phyloP scores from a whole-genome alignment of 2,113 vertebrate species.

The Otus sunia region DNA sequence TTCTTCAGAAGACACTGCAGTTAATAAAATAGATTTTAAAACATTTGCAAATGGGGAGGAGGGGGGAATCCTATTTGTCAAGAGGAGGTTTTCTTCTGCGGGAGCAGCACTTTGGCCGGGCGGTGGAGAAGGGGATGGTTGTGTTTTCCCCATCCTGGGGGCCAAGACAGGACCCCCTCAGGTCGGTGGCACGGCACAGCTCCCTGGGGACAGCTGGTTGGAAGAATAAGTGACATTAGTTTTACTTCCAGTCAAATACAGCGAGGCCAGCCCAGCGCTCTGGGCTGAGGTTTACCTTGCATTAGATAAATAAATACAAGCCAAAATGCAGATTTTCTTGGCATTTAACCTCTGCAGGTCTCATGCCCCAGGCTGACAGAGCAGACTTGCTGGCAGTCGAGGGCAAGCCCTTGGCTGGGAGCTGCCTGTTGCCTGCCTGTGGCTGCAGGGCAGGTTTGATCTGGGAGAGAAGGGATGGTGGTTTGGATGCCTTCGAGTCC shows the following conservation, averaged over 20 bases:
- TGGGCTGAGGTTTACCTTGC: background rate
- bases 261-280: background rate
- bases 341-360: rapidly evolving
- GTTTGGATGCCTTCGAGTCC: background rate
- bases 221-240: background rate
- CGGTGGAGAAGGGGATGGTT: rapidly evolving
- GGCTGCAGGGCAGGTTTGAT: background rate
- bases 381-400: background rate
- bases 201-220: background rate
- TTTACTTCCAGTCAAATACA: background rate
- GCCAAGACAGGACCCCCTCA: background rate
- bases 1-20: background rate
- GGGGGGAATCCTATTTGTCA: background rate
- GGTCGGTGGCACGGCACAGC: background rate
- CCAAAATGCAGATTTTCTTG: background rate
- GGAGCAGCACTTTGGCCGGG: background rate
- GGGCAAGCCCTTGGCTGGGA: background rate
- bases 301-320: background rate
- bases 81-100: background rate
- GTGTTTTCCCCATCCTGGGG: background rate
- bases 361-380: background rate
- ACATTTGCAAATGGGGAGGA: background rate
- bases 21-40: background rate
- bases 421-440: background rate
- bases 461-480: background rate